Evolutionary conservation across 2,113 vertebrate genomes (phyloP).

Genomic region (Notothenia rossii): DNA sequence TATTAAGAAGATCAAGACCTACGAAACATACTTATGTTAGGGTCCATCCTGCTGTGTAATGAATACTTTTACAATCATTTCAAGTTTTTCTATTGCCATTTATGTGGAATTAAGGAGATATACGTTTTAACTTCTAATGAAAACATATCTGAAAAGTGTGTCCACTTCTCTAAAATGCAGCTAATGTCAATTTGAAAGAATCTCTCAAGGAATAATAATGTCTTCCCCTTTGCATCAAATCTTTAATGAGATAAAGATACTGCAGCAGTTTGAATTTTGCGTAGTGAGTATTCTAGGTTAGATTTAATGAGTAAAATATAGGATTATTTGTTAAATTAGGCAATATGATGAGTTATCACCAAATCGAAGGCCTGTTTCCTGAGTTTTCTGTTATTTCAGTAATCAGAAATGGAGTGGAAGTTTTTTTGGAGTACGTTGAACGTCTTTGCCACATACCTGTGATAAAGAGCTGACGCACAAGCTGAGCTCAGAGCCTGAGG

Average conservation of each 20-base stretch:
- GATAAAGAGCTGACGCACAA: slow-evolving; percentile 12
- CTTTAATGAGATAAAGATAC: background rate
- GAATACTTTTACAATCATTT: background rate
- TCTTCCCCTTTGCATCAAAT: background rate
- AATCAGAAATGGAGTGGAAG: background rate
- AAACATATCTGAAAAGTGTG: background rate
- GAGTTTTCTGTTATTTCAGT: background rate
- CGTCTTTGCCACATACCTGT: slow-evolving; percentile 19
- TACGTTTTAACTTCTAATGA: too few species aligned
- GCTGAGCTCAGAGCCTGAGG: slow-evolving; percentile 33
- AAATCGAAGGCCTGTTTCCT: background rate
- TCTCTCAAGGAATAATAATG: background rate
- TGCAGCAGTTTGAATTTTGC: background rate
- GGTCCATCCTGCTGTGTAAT: background rate
- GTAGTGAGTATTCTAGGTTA: background rate
- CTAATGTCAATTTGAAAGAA: background rate
- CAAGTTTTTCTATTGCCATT: background rate
- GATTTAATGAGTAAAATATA: slow-evolving; percentile 5
- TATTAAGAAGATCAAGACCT: background rate
- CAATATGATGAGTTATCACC: background rate
- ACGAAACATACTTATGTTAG: background rate
- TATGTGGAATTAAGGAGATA: background rate
- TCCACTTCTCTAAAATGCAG: background rate
- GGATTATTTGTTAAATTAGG: background rate
- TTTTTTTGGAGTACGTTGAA: slow-evolving; percentile 14